Evolutionary conservation across 2,797 vertebrate species (phyloP), one percentile per base, ranked within the genome.

Genomic region (Parauchenoglanis ngamensis): DNA sequence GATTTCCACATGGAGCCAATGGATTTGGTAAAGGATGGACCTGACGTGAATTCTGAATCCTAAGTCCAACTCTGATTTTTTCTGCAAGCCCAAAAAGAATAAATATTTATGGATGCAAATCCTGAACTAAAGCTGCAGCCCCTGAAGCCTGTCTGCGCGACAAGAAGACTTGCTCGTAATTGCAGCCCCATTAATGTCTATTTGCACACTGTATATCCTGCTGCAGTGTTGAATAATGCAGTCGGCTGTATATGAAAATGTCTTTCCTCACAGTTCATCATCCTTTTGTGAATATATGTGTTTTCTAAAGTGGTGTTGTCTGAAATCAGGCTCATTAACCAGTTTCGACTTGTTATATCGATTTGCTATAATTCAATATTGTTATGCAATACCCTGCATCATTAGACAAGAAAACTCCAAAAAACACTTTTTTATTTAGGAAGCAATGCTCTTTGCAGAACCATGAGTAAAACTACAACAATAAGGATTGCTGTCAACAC

Each of bases 81-180:
- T 4, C 54, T 59, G 19, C 67, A 25, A 54, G 79, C 31, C 31
- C 35, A 8, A 61, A 73, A 63, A 40, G 23, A 28, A 87, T 87
- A 57, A 83, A 84, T 84, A 87, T 87, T 70, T 78, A 84, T 87
- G 61, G 63, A 78, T 25, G 19, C 17, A 73, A 75, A 44, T 77
- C 40, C 70, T 52, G 49, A 67, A 79, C 68, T 49, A 68, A 57
- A 31, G 57, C 80, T 44, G 59, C 70, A 56, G 46, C 17, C 46
- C 28, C 40, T 72, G 78, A 73, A 86, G 78, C 85, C 57, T 67
- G 79, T 65, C 86, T 83, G 79, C 13, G 13, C 1, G 11, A 4
- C 61, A 72, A 49, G 40, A 57, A n/a, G 72, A 54, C 59, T 49
- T 17, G 23, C 19, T 61, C 44, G 6, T 87, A 84, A 87, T 87